Percentiles rank a stretch among this genome's conserved stretches.
Conservation (phyloP, 2,888 invertebrate species). For the Chydorus sphaericus region DNA sequence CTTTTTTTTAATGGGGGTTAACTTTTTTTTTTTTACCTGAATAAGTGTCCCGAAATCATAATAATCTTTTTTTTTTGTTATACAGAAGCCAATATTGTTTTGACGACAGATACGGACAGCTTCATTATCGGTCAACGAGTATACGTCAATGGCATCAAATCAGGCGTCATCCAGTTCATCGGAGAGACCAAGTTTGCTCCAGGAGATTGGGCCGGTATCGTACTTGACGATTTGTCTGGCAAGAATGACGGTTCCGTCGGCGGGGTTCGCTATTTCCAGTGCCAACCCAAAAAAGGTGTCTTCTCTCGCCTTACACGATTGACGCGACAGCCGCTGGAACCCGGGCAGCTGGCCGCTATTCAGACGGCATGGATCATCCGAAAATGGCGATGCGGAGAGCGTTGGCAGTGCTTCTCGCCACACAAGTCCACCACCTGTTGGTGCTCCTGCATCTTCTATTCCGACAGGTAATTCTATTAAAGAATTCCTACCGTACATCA, state of each 20-base stretch:
- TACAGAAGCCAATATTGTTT: conserved; percentile 65
- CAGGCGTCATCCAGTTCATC: conserved; percentile 82
- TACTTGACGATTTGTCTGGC: conserved; percentile 85
- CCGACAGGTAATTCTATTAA: too few species aligned
- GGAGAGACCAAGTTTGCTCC: conserved; percentile 94
- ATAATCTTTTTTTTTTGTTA: conserved; percentile 21
- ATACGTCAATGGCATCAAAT: conserved; percentile 82
- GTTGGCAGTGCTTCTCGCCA: neutral
- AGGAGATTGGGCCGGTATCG: conserved; percentile 96
- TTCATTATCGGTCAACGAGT: conserved; percentile 90
- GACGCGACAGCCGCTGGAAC: conserved; percentile 48
- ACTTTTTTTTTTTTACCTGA: neutral
- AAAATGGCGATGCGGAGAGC: conserved; percentile 4
- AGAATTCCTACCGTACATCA: too few species aligned
- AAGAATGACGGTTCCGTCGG: conserved; percentile 94
- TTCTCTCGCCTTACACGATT: conserved; percentile 76
- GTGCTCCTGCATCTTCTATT: too few species aligned
- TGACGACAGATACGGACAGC: conserved; percentile 82
- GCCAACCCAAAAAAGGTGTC: conserved; percentile 80
- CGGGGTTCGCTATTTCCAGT: conserved; percentile 83
- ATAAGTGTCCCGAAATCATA: neutral
- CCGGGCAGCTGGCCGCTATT: conserved; percentile 17
- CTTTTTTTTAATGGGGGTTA: neutral
- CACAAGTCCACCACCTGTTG: too few species aligned
- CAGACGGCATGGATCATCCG: conserved; percentile 20